Base-by-base conservation (phyloP, 2,113 vertebrate genomes). In the Neogale vison region DNA sequence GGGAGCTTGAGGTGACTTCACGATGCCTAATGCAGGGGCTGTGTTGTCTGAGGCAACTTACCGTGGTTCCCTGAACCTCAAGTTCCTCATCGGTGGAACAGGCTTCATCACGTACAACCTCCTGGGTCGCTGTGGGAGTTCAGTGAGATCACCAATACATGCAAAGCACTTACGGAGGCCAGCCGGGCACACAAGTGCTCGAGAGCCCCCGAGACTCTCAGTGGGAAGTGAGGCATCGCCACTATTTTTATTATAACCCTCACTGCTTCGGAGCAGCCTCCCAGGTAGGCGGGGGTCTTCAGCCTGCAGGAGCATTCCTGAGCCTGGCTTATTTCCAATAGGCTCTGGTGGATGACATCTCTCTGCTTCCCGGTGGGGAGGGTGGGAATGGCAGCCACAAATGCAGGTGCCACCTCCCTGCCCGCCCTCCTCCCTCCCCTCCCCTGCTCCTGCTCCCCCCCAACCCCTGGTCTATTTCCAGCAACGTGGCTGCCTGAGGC, bases 391-490 rank as follows among this genome's bases (percentile, higher is more conserved):
- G 90, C 59, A 80, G 95, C 89, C 89, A 59, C 50, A 1, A 31
- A n/a, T 65, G 94, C 97, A 97, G 96, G 96, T 95, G 96, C 80
- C 36, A 17, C 83, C 83, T 79, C 95, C 82, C 57, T 1, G 59
- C 69, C 84, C 90, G 1, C 57, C 42, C n/a, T 61, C 77, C 26
- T 17, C 76, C 4, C 69, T 23, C 1, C 36, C 65, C 47, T 8
- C 82, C n/a, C 45, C 50, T 26, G 59, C 90, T 80, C 93, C 93
- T 65, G 77, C 93, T 65, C 57, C 67, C 77, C 12, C 96, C 84
- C 67, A 13, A 0, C 85, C 79, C 29, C 0, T 0, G 18, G 26
- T 95, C 96, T 98, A 97, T 97, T 98, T 98, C 96, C 92, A 98
- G 98, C 84, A 94, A 95, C 59, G 0, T 9, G 65, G 80, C 92